These are phyloP conservation scores for Neodiprion fabricii DNA, from an alignment of 1,140 invertebrate species.

Conservation along the genomic window DNA sequence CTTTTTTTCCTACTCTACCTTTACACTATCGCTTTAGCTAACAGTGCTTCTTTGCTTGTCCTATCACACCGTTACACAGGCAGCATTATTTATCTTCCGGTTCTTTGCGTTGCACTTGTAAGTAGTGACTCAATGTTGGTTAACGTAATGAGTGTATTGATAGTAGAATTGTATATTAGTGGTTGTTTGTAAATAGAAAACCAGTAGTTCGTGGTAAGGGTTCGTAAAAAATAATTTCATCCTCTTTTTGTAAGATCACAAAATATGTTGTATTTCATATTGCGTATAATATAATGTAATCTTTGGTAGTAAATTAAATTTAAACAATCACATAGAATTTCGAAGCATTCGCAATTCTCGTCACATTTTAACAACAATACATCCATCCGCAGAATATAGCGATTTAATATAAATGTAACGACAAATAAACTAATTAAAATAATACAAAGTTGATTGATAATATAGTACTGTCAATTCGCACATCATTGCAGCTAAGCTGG, in stretches of 20 bases:
- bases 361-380: background rate
- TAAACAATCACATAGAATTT: background rate
- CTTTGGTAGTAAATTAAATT: background rate
- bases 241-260: background rate
- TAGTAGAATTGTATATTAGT: background rate
- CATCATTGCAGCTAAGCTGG: conserved; percentile 12
- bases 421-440: background rate
- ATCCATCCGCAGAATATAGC: background rate
- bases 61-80: background rate
- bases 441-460: background rate
- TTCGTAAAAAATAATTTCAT: background rate
- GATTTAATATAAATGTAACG: background rate
- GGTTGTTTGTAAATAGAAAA: background rate
- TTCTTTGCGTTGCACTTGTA: background rate
- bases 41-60: conserved; percentile 24
- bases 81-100: conserved; percentile 8
- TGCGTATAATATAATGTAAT: background rate
- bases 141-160: background rate
- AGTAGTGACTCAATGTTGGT: background rate
- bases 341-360: background rate
- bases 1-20: conserved; percentile 14
- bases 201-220: background rate
- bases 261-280: background rate
- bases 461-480: background rate
- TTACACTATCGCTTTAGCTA: conserved; percentile 7